Evolutionary conservation across 2,113 vertebrate genomes (phyloP).

Genomic region (Otolemur garnettii): DNA sequence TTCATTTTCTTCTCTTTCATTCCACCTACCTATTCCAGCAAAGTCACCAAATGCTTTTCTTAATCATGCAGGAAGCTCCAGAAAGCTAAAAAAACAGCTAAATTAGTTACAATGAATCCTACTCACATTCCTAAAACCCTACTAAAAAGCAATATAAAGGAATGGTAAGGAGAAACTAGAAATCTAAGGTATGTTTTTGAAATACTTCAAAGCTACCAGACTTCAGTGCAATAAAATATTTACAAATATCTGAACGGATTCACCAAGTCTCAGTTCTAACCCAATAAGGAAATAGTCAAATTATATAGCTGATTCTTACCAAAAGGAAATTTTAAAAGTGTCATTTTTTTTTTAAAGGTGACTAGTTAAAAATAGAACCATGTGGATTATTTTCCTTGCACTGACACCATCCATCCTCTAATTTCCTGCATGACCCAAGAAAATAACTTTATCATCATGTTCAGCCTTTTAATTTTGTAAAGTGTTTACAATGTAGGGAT

Average conservation of each 20-base stretch:
- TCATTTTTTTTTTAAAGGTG: background rate
- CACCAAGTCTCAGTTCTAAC: constrained; percentile 57
- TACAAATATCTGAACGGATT: constrained; percentile 68
- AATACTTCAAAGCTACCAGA: constrained; percentile 22
- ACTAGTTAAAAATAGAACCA: constrained; percentile 66
- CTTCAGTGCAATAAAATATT: constrained; percentile 52
- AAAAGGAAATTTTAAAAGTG: constrained; percentile 71
- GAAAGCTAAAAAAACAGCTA: constrained; percentile 36
- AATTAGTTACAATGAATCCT: constrained; percentile 34
- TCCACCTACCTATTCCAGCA: background rate
- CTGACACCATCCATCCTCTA: background rate
- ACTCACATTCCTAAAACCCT: background rate
- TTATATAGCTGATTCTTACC: constrained; percentile 60
- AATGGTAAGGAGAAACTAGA: background rate
- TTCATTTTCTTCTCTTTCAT: background rate
- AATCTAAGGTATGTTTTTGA: constrained; percentile 3
- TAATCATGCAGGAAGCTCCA: constrained; percentile 52
- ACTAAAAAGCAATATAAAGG: constrained; percentile 39
- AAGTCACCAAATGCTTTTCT: constrained; percentile 41
- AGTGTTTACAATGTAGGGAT: constrained; percentile 28
- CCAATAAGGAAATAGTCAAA: constrained; percentile 61
- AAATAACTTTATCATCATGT: constrained; percentile 35
- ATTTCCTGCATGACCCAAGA: constrained; percentile 44
- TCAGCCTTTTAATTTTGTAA: constrained; percentile 22
- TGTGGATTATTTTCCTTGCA: constrained; percentile 51